Percentiles rank a stretch among this genome's conserved stretches.
Evolutionary conservation across 2,888 invertebrate genomes (phyloP).

Genomic region (Lasioglossum vierecki): DNA sequence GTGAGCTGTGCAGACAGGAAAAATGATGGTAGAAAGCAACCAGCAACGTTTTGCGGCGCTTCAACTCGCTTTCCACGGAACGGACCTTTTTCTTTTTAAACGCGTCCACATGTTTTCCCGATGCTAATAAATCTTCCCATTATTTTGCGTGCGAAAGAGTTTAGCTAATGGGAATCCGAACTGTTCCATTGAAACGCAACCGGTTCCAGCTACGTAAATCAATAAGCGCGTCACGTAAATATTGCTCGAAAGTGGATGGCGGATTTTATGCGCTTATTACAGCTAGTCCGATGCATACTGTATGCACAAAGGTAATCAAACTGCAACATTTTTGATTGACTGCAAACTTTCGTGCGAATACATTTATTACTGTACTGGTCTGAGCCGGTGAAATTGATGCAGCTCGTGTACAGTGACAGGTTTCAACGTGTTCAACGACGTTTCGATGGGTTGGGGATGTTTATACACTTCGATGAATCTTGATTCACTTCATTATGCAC

Average conservation of each 20-base stretch:
- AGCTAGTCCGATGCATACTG: neutral
- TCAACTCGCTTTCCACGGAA: neutral
- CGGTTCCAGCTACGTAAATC: neutral
- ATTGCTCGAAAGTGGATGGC: neutral
- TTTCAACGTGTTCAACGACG: neutral
- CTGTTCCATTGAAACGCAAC: slow-evolving; percentile 15
- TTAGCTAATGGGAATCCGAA: slow-evolving; percentile 6
- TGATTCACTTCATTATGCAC: neutral
- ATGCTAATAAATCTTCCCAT: slow-evolving; percentile 15
- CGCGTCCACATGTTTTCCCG: neutral
- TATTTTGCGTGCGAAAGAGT: neutral
- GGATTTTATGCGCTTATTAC: slow-evolving; percentile 2
- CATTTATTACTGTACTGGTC: neutral
- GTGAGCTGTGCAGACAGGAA: slow-evolving; percentile 4
- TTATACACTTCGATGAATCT: neutral
- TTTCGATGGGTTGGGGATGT: neutral
- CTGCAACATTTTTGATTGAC: neutral
- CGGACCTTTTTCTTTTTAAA: neutral
- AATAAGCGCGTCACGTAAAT: neutral
- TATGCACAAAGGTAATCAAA: neutral
- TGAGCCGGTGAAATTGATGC: neutral
- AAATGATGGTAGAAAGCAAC: slow-evolving; percentile 11
- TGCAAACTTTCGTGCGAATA: neutral
- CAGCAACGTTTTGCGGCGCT: neutral
- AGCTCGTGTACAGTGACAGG: neutral